These are phyloP conservation scores for Simalia tracyae DNA, from an alignment of 2,797 vertebrate genomes.

Conservation along the genomic window DNA sequence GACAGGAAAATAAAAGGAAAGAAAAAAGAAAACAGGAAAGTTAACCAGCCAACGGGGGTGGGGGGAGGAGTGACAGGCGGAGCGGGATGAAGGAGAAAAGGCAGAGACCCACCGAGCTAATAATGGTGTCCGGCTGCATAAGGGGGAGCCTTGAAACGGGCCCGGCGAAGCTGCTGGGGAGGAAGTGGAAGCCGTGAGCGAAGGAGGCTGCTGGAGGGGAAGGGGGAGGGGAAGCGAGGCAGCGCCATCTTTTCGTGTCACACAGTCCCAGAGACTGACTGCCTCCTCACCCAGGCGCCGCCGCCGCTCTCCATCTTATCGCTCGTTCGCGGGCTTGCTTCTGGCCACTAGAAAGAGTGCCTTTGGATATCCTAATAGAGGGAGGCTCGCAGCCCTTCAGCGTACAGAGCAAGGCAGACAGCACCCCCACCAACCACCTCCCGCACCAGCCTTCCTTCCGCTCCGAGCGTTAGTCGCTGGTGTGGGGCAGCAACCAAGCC, in stretches of 20 bases:
- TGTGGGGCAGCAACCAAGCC: neutral
- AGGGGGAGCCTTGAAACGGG: constrained; percentile 57
- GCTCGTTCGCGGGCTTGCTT: neutral
- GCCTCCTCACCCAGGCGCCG: constrained; percentile 58
- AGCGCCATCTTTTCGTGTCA: constrained; percentile 80
- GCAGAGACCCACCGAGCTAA: constrained; percentile 57
- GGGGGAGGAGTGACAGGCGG: neutral
- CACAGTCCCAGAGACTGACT: constrained; percentile 69
- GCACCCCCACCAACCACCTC: constrained; percentile 28
- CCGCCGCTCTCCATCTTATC: neutral
- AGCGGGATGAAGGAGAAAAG: constrained; percentile 24
- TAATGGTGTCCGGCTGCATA: constrained; percentile 63
- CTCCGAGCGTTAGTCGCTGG: constrained; percentile 37
- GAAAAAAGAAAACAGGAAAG: constrained; percentile 66
- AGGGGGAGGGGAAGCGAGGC: constrained; percentile 72
- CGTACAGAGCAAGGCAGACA: constrained; percentile 63
- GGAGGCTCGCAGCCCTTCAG: constrained; percentile 64
- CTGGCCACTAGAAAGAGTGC: constrained; percentile 73
- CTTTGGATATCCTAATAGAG: constrained; percentile 74
- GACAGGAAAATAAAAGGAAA: constrained; percentile 25
- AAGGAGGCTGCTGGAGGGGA: constrained; percentile 49
- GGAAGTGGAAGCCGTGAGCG: constrained; percentile 67
- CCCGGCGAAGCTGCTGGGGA: constrained; percentile 60
- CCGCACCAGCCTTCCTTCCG: constrained; percentile 67
- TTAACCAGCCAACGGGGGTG: constrained; percentile 61